These are phyloP conservation scores for Ambastaia sidthimunki DNA, from an alignment of 2,797 vertebrate species.

Conservation along the genomic window DNA sequence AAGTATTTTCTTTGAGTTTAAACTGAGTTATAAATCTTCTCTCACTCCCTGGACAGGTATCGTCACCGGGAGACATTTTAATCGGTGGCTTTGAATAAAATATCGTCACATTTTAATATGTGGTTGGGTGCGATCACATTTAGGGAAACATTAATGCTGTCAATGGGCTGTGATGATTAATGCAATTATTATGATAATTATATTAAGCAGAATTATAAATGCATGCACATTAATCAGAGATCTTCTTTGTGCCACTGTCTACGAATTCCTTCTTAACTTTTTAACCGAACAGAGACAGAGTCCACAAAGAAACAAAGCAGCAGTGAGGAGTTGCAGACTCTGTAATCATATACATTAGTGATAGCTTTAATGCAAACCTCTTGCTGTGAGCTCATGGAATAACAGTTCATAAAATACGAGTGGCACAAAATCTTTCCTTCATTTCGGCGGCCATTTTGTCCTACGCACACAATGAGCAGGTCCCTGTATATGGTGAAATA, in stretches of 20 bases:
- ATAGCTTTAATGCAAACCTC: constrained; percentile 15
- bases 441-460: constrained; percentile 36
- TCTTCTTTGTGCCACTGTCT: constrained; percentile 58
- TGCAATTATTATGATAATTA: constrained; percentile 72
- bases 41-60: constrained; percentile 66
- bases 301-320: constrained; percentile 43
- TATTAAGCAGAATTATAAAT: constrained; percentile 75
- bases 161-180: constrained; percentile 70
- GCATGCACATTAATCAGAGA: constrained; percentile 70
- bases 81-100: constrained; percentile 55
- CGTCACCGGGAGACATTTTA: constrained; percentile 52
- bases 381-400: constrained; percentile 10
- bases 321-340: constrained; percentile 9
- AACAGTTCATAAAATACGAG: too few species aligned
- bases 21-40: constrained; percentile 66
- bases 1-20: constrained; percentile 64
- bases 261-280: constrained; percentile 47
- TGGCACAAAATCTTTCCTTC: constrained; percentile 19
- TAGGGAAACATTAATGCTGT: constrained; percentile 67
- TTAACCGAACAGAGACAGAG: constrained; percentile 47
- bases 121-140: constrained; percentile 60
- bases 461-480: background rate
- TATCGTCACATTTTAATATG: constrained; percentile 57
- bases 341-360: constrained; percentile 32
- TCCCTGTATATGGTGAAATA: constrained; percentile 40